Evolutionary conservation across 1,140 invertebrate species (phyloP).

Genomic region (Eulimnadia texana): DNA sequence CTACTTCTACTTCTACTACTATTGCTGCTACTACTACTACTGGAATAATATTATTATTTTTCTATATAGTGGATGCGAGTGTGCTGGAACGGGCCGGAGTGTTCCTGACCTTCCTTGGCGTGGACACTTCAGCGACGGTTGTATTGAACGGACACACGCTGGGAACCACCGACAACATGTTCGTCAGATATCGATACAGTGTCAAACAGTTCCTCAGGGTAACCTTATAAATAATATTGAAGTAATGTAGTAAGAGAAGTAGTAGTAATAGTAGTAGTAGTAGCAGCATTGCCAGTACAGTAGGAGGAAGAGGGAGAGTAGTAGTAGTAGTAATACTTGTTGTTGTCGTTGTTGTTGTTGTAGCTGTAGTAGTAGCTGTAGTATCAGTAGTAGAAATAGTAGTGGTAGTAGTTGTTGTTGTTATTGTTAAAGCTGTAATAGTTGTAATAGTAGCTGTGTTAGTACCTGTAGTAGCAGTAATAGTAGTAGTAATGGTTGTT

Average conservation of each 20-base stretch:
- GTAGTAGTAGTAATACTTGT: too few relatives aligned
- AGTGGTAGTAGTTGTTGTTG: neutral
- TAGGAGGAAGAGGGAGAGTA: neutral
- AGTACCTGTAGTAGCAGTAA: too few relatives aligned
- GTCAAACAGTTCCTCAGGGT: neutral
- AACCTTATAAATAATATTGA: neutral
- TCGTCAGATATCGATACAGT: slow-evolving; percentile 46
- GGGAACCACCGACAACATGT: slow-evolving; percentile 50
- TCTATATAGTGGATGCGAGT: slow-evolving; percentile 1
- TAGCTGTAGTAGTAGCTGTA: too few relatives aligned
- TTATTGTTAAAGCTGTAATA: too few relatives aligned
- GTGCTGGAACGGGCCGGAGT: neutral
- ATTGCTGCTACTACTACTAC: too few relatives aligned
- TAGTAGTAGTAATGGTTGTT: too few relatives aligned
- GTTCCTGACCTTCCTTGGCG: slow-evolving; percentile 9
- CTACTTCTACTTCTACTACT: too few relatives aligned
- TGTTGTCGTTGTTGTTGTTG: too few relatives aligned
- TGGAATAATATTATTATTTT: too few relatives aligned
- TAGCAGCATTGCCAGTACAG: too few relatives aligned
- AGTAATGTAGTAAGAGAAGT: neutral
- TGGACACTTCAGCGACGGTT: slow-evolving; percentile 12
- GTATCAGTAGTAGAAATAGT: too few relatives aligned
- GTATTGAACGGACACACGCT: slow-evolving; percentile 1
- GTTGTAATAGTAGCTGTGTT: too few relatives aligned
- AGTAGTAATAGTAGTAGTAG: neutral